Evolutionary conservation across 2,797 vertebrate genomes (phyloP).

Genomic region (Fratercula arctica): DNA sequence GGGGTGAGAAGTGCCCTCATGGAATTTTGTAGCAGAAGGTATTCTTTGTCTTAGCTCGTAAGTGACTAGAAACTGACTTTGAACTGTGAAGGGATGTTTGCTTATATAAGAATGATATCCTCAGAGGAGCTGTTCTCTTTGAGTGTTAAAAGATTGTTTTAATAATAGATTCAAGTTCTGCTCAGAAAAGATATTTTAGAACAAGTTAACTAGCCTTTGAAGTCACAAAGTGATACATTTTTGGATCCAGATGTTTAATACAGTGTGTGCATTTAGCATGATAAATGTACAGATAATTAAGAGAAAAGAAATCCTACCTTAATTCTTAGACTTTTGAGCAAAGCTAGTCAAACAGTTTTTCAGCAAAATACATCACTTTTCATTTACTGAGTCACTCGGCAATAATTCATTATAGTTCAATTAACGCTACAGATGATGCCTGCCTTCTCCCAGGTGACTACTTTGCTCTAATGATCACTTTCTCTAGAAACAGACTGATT

Average conservation of each 20-base stretch:
- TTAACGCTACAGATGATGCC: neutral
- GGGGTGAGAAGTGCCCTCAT: neutral
- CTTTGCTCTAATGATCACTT: neutral
- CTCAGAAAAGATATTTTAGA: neutral
- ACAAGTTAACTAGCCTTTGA: constrained; percentile 9
- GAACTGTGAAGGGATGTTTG: constrained; percentile 7
- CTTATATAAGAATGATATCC: neutral
- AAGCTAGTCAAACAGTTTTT: neutral
- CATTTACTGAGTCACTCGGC: neutral
- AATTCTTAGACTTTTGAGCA: neutral
- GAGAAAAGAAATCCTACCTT: neutral
- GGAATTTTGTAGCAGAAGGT: neutral
- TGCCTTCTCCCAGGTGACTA: neutral
- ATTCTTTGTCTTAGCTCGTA: neutral
- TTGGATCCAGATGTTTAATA: neutral
- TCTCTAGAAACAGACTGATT: neutral
- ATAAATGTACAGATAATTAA: neutral
- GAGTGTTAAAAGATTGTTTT: constrained; percentile 15
- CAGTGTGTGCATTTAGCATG: neutral
- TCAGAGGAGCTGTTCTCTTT: neutral
- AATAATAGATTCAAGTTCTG: constrained; percentile 25
- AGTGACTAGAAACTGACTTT: neutral
- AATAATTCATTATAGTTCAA: neutral
- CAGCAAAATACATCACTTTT: neutral
- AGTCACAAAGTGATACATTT: neutral